phyloP scores from a whole-genome alignment of 2,113 vertebrate species.

The Tetrao urogallus region DNA sequence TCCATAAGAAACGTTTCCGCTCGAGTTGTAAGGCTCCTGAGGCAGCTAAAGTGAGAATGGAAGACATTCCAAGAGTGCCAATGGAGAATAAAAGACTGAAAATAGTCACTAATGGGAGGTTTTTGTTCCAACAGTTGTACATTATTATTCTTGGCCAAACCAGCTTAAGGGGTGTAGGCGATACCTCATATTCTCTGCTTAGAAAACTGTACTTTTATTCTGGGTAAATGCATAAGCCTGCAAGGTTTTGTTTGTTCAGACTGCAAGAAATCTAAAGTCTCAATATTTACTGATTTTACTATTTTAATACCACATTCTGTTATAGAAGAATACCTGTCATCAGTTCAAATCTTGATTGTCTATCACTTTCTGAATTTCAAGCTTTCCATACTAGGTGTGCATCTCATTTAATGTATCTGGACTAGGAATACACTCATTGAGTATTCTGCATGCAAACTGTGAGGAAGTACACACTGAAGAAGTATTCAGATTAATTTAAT shows the following conservation, averaged over 20 bases:
- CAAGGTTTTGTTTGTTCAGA: neutral
- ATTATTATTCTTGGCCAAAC: neutral
- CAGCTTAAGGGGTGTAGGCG: neutral
- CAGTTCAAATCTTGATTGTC: neutral
- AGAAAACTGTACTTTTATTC: neutral
- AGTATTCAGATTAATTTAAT: neutral
- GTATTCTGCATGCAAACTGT: neutral
- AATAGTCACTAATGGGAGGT: neutral
- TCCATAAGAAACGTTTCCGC: neutral
- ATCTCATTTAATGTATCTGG: constrained; percentile 4
- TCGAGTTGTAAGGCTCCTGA: constrained; percentile 11
- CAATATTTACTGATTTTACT: neutral
- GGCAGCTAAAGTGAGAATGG: neutral
- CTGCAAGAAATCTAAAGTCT: neutral
- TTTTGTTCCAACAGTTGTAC: neutral
- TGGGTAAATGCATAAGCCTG: neutral
- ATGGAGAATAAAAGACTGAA: neutral
- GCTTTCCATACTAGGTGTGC: neutral
- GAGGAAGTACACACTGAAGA: neutral
- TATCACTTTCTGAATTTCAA: neutral
- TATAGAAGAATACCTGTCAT: neutral
- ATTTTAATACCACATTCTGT: neutral
- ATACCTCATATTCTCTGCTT: neutral
- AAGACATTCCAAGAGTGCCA: neutral
- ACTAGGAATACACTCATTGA: neutral